Base-by-base conservation (phyloP, 2,888 invertebrate genomes). In the Dusona sp. region DNA sequence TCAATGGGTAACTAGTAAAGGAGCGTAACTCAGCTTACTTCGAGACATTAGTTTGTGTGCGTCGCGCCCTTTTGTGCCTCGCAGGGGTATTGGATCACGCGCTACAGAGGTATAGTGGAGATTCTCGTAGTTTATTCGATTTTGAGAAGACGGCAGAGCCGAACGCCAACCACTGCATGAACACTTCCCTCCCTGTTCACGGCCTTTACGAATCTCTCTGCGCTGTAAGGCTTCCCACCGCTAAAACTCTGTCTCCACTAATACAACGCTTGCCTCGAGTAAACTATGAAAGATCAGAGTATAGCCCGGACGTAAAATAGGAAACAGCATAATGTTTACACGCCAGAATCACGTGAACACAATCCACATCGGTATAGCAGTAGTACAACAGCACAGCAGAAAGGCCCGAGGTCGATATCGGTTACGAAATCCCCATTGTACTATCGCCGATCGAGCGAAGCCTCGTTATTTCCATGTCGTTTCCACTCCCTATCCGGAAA, bases 381-480 rank as follows among this genome's bases (percentile, higher is more conserved):
- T 22, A 57, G 13, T 16, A 70, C 29, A 74, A 68, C 48, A 42
- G 45, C 33, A 61, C 75, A 73, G n/a, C 38, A 42, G 42, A 42
- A 42, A 42, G 42, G 11, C 36, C 65, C 73, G 82, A 82, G 78
- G 73, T 68, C 79, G 67, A 77, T 51, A 65, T 73, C 67, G 65
- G 79, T 88, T 86, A 84, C 82, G 84, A 88, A 86, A 88, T 74
- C 74, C 72, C 61, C 79, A 79, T 84, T 81, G 80, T 83, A 73
- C 82, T 80, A 78, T 79, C 78, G 81, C 38, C 65, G 86, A 83
- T 87, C 75, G 80, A 83, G 74, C 80, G 84, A 84, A 87, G 72
- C 83, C 80, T 86, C 78, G 85, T 83, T 83, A 87, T 80, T 80
- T 87, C 74, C 80, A 72, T 70, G 74, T 68, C 73, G 70, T 81